A percentile compares a stretch with the other conserved stretches of the same genome.
These are phyloP conservation scores for Phragmatobia fuliginosa DNA, from an alignment of 2,888 invertebrate species.

Conservation along the genomic window DNA sequence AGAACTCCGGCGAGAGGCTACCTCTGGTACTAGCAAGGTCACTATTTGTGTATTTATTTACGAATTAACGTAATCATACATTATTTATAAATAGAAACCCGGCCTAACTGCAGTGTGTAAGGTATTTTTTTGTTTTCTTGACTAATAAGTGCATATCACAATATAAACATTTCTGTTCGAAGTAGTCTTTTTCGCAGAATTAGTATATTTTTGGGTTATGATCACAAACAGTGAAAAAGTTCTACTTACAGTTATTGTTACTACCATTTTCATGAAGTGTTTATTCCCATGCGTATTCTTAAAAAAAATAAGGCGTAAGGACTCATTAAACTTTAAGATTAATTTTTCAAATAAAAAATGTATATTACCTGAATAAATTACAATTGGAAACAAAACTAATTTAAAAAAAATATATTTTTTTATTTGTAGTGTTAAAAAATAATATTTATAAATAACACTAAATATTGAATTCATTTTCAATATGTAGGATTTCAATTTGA, in stretches of 20 bases:
- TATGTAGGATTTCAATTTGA: background rate
- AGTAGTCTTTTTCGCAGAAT: background rate
- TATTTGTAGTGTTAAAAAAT: too few relatives aligned
- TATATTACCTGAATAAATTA: background rate
- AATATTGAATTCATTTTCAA: background rate
- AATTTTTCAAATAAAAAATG: background rate
- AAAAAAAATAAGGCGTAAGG: too few relatives aligned
- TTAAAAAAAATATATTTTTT: too few relatives aligned
- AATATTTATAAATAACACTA: too few relatives aligned
- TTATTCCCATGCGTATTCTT: too few relatives aligned
- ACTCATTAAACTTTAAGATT: background rate
- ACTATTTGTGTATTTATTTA: background rate
- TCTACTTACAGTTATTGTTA: too few relatives aligned
- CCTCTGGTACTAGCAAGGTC: background rate
- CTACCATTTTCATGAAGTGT: too few relatives aligned
- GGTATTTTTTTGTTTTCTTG: background rate
- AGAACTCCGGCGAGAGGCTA: conserved; percentile 1
- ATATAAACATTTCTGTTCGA: background rate
- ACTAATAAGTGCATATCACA: background rate
- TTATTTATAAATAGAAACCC: background rate
- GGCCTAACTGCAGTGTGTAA: background rate
- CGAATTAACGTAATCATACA: background rate
- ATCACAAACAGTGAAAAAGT: too few relatives aligned
- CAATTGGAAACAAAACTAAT: background rate
- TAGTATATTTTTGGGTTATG: too few relatives aligned